Base-by-base conservation (phyloP, 2,113 vertebrate genomes). In the Potamarius usumacintae region DNA sequence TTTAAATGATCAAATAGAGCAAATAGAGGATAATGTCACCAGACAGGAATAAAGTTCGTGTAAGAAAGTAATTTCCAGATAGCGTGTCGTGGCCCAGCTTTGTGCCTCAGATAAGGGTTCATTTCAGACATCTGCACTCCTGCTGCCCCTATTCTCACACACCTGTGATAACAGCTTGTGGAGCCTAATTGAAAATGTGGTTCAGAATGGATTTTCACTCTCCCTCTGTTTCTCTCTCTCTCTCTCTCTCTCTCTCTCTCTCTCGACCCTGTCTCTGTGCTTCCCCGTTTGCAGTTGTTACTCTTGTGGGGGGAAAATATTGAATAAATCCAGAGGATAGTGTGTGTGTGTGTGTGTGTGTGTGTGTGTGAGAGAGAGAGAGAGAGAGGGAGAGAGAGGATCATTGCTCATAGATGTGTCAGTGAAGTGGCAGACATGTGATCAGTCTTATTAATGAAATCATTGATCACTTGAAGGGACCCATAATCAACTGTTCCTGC, bases 31-130 rank as follows among this genome's bases (percentile, higher is more conserved):
- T 96, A 96, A 97, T 99, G 97, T 97, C 96, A 98, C 97, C 96
- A 98, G 98, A 99, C 97, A 99, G 97, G 97, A 97, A 96, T 98
- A 98, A 97, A 98, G 97, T 98, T 98, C 96, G 93, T 97, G 96
- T 98, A 98, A 99, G 97, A 99, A 99, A 99, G 97, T 99, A 97
- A 99, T 99, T 99, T 99, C 97, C 97, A 98, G 98, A 99, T 99
- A 99, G 97, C 96, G 96, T 96, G 97, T 98, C 97, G 96, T 96
- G 94, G 97, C 97, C 96, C 97, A 98, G 99, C 97, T 99, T 98
- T 96, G 97, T 97, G 96, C 96, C 94, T 92, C 96, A 97, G 98
- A 99, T 99, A 99, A 99, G 97, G 97, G 98, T 99, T 99, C 98
- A 99, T 99, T 99, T 98, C 97, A 97, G 97, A 81, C 77, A 81